phyloP scores from a whole-genome alignment of 1,140 invertebrate species.

The Pachypeltis micranthus region DNA sequence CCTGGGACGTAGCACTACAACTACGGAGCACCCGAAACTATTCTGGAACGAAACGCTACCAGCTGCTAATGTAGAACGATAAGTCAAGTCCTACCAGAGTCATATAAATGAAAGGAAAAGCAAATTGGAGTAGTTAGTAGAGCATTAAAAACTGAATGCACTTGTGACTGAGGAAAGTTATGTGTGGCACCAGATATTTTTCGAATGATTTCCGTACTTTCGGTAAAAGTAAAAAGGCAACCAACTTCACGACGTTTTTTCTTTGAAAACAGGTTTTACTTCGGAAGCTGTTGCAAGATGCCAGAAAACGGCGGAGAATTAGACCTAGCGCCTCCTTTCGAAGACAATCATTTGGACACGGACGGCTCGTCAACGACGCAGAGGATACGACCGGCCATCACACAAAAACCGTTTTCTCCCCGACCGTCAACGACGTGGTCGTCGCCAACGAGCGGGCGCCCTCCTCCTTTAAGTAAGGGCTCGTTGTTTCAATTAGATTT shows the following conservation, averaged over 20 bases:
- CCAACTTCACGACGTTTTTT: background rate
- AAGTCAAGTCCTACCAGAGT: too few relatives aligned
- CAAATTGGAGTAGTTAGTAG: too few relatives aligned
- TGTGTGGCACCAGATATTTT: too few relatives aligned
- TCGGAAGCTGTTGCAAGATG: slow-evolving; percentile 77
- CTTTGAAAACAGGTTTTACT: slow-evolving; percentile 59
- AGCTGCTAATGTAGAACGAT: too few relatives aligned
- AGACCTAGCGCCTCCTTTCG: slow-evolving; percentile 25
- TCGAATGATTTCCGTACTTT: background rate
- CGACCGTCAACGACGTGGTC: background rate
- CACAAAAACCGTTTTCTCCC: background rate
- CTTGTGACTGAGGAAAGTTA: too few relatives aligned
- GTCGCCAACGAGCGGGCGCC: background rate
- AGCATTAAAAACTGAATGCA: too few relatives aligned
- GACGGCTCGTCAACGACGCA: slow-evolving; percentile 21
- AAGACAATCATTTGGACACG: slow-evolving; percentile 25
- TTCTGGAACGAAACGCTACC: too few relatives aligned
- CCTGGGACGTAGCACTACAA: too few relatives aligned
- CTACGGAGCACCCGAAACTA: too few relatives aligned
- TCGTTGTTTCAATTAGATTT: background rate
- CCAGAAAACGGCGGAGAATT: slow-evolving; percentile 33
- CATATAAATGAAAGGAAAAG: too few relatives aligned
- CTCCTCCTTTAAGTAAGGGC: background rate
- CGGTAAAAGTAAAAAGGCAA: background rate
- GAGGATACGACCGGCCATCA: slow-evolving; percentile 2